Evolutionary conservation across 2,113 vertebrate species (phyloP).

Genomic region (Chloropsis hardwickii): DNA sequence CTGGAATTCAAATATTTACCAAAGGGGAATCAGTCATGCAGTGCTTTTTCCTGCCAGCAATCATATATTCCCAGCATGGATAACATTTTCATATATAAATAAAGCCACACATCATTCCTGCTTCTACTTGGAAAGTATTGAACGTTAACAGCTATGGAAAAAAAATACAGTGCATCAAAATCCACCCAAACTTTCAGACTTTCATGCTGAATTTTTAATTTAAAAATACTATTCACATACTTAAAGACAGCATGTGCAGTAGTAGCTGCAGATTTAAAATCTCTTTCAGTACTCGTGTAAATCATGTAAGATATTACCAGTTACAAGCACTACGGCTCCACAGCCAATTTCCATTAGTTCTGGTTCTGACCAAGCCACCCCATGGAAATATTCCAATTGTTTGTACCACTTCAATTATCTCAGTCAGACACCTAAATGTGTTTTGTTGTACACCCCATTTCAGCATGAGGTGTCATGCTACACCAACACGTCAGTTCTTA

Average conservation of each 20-base stretch:
- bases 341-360: slow-evolving; percentile 19
- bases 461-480: slow-evolving; percentile 13
- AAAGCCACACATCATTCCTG: background rate
- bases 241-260: background rate
- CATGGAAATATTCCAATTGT: background rate
- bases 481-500: background rate
- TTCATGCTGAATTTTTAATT: background rate
- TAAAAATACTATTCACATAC: background rate
- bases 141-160: background rate
- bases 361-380: background rate
- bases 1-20: slow-evolving; percentile 20
- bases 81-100: background rate
- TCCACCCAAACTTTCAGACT: background rate
- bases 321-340: background rate
- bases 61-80: background rate
- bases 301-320: background rate
- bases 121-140: background rate
- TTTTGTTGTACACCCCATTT: background rate
- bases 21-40: background rate
- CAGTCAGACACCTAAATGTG: background rate
- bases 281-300: background rate
- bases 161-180: background rate
- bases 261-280: background rate
- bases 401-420: background rate
- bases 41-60: background rate